Percentiles rank a stretch among this genome's conserved stretches.
phyloP scores from a whole-genome alignment of 2,113 vertebrate species.

The Ammodytes dubius region DNA sequence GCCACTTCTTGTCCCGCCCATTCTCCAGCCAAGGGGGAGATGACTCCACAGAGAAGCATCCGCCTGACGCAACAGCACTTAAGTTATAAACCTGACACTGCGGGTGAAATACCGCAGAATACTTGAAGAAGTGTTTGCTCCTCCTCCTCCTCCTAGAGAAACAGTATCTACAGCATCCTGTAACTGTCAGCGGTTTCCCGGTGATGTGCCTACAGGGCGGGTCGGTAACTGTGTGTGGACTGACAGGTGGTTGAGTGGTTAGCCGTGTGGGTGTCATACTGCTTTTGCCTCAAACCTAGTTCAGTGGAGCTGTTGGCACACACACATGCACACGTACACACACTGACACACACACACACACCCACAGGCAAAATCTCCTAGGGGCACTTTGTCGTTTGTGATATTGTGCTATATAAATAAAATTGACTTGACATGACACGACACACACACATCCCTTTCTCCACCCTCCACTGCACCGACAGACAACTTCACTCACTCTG shows the following conservation, averaged over 20 bases:
- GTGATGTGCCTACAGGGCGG: slow-evolving; percentile 57
- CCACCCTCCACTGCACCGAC: slow-evolving; percentile 22
- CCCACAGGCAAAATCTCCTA: no score
- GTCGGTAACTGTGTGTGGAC: slow-evolving; percentile 49
- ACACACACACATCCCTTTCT: no score
- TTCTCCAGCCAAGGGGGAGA: slow-evolving; percentile 2
- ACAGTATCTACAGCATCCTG: slow-evolving; percentile 47
- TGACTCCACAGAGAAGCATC: slow-evolving; percentile 9
- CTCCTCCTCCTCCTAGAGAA: slow-evolving; percentile 24
- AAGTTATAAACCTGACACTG: slow-evolving; percentile 51
- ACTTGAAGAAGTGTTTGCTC: slow-evolving; percentile 27
- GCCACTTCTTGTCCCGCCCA: slow-evolving; percentile 33
- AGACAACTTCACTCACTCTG: slow-evolving; percentile 59
- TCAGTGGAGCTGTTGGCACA: slow-evolving; percentile 57
- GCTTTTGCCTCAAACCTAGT: slow-evolving; percentile 40
- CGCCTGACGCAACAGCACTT: slow-evolving; percentile 43
- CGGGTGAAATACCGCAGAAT: slow-evolving; percentile 47
- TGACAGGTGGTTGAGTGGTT: slow-evolving; percentile 55
- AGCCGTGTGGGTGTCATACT: slow-evolving; percentile 32
- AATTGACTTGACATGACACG: no score
- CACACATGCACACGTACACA: slow-evolving; percentile 38
- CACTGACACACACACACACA: slow-evolving; percentile 27
- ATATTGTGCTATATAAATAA: no score
- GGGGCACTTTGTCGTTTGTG: no score
- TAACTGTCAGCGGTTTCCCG: slow-evolving; percentile 61